Conservation (phyloP, 2,113 vertebrate species). For the Scophthalmus maximus region DNA sequence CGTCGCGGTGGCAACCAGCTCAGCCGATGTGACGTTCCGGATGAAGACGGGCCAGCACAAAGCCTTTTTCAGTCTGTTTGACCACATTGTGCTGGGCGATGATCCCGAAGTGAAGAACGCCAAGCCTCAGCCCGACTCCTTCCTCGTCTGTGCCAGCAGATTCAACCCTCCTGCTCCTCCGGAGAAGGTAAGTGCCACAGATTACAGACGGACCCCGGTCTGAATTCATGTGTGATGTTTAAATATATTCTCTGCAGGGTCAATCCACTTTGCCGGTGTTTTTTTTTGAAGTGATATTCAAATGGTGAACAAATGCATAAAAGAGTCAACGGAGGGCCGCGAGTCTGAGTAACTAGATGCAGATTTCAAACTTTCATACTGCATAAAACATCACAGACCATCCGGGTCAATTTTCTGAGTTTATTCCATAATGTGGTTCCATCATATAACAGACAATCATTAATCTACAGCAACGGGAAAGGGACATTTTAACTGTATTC, state of each 20-base stretch:
- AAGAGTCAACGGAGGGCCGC: background rate
- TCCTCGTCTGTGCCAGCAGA: slow-evolving; percentile 88
- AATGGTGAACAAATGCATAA: background rate
- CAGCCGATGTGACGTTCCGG: slow-evolving; percentile 78
- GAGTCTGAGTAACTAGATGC: background rate
- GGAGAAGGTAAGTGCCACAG: slow-evolving; percentile 80
- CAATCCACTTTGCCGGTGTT: background rate
- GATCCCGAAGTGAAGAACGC: slow-evolving; percentile 86
- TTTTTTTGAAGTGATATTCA: background rate
- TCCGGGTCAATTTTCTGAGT: background rate
- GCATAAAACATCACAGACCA: background rate
- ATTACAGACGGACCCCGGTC: background rate
- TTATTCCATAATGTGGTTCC: background rate
- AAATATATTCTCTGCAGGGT: background rate
- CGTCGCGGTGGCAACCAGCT: slow-evolving; percentile 91
- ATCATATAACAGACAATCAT: background rate
- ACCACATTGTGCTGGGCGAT: slow-evolving; percentile 90
- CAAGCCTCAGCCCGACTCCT: slow-evolving; percentile 91
- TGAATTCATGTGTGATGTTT: background rate
- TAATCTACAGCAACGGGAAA: background rate
- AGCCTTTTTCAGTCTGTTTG: slow-evolving; percentile 87
- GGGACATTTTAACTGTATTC: background rate
- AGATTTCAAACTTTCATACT: slow-evolving; percentile 4
- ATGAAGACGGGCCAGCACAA: slow-evolving; percentile 86
- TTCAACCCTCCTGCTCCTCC: slow-evolving; percentile 84